phyloP scores from a whole-genome alignment of 2,888 invertebrate species.

The Drepanosiphum platanoidis region DNA sequence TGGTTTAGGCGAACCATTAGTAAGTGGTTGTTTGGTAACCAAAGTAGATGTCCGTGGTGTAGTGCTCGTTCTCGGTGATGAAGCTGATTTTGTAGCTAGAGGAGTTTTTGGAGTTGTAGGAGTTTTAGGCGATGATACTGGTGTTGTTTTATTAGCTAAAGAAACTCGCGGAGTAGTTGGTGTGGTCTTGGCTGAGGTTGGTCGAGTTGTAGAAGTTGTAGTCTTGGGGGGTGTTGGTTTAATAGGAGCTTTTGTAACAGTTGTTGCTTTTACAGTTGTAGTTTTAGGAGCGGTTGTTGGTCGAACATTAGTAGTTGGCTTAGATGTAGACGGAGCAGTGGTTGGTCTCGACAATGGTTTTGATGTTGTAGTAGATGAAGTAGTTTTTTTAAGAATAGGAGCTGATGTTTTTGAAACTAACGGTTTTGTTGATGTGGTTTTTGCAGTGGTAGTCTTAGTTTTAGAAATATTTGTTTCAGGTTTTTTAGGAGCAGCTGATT shows the following conservation, averaged over 20 bases:
- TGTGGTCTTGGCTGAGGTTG: constrained; percentile 41
- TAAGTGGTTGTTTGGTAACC: constrained; percentile 48
- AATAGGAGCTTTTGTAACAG: constrained; percentile 65
- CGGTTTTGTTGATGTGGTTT: constrained; percentile 57
- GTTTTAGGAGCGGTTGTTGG: constrained; percentile 65
- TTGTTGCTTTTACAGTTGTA: constrained; percentile 64
- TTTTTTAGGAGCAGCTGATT: constrained; percentile 58
- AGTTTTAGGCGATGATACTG: constrained; percentile 42
- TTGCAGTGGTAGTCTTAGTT: constrained; percentile 35
- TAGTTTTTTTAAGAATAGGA: constrained; percentile 60
- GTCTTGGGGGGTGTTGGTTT: constrained; percentile 66
- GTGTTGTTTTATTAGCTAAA: constrained; percentile 51
- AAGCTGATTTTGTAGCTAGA: constrained; percentile 63
- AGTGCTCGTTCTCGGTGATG: constrained; percentile 41
- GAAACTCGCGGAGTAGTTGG: constrained; percentile 40
- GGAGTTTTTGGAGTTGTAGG: constrained; percentile 57
- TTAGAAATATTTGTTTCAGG: constrained; percentile 62
- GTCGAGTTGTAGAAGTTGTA: constrained; percentile 62
- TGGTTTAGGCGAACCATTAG: constrained; percentile 43
- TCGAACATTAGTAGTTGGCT: constrained; percentile 55
- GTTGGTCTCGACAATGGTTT: constrained; percentile 61
- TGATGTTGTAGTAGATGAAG: constrained; percentile 59
- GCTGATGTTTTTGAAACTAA: constrained; percentile 38
- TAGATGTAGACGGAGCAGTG: constrained; percentile 55
- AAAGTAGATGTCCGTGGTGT: constrained; percentile 28